Conservation (phyloP, 2,113 vertebrate species). For the Sander lucioperca region DNA sequence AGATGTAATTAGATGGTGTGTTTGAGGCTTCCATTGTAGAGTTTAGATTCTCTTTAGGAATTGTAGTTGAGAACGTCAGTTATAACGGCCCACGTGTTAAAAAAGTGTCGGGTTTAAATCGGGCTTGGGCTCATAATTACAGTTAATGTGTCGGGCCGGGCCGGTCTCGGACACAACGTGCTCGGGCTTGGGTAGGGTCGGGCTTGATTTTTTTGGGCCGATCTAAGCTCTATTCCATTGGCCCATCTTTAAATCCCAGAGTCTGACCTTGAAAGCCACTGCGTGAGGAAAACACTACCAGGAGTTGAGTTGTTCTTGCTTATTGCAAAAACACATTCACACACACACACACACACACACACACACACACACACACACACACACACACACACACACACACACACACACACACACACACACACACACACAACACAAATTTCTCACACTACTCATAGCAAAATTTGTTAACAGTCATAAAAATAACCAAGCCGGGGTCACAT, state of each 20-base stretch:
- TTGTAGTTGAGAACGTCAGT: no score
- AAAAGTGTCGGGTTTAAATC: no score
- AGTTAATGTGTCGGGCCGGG: no score
- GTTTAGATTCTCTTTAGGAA: no score
- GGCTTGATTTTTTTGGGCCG: no score
- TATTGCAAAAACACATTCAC: background rate
- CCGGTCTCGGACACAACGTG: no score
- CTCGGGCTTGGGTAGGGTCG: no score
- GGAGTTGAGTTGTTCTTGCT: background rate
- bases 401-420: background rate
- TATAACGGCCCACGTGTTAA: no score
- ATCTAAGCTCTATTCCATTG: no score
- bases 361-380: background rate
- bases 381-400: no score
- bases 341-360: background rate
- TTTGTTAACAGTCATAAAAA: slow-evolving; percentile 50
- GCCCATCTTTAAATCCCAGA: background rate
- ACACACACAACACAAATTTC: background rate
- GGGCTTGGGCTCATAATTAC: no score
- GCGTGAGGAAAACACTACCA: background rate
- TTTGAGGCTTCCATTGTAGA: background rate
- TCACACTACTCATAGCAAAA: slow-evolving; percentile 14
- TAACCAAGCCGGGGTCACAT: slow-evolving; percentile 32
- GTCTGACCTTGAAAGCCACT: slow-evolving; percentile 4
- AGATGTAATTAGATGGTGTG: slow-evolving; percentile 5